phyloP scores from a whole-genome alignment of 2,888 invertebrate genomes.

The Gordius sp. region DNA sequence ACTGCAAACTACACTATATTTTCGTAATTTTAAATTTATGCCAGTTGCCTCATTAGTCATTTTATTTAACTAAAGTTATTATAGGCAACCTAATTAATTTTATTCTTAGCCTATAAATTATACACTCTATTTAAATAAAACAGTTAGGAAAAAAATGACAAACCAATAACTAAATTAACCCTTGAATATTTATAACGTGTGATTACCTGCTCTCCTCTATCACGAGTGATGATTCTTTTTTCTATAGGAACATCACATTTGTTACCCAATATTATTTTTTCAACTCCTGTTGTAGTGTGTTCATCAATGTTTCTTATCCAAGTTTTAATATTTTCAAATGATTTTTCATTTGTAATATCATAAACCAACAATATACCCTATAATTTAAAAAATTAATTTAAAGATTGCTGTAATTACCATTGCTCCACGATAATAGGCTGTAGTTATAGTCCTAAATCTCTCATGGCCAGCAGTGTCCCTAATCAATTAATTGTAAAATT shows the following conservation, averaged over 20 bases:
- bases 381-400: no score
- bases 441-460: slow-evolving; percentile 89
- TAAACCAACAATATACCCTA: slow-evolving; percentile 86
- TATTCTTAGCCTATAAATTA: no score
- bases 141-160: no score
- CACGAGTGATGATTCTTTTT: slow-evolving; percentile 75
- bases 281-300: slow-evolving; percentile 61
- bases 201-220: slow-evolving; percentile 49
- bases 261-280: slow-evolving; percentile 92
- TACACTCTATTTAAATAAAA: no score
- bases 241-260: slow-evolving; percentile 79
- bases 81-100: no score
- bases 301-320: slow-evolving; percentile 98
- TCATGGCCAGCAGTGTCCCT: slow-evolving; percentile 99
- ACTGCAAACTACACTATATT: no score
- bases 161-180: no score
- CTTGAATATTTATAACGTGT: no score
- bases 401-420: slow-evolving; percentile 42
- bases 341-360: slow-evolving; percentile 94
- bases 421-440: slow-evolving; percentile 95
- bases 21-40: no score
- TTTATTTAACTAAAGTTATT: no score
- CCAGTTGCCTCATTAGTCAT: no score
- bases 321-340: slow-evolving; percentile 93
- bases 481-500: slow-evolving; percentile 20